A percentile compares a stretch with the other conserved stretches of the same genome.
Evolutionary conservation across 2,888 invertebrate genomes (phyloP).

Genomic region (Scrobipalpa atriplicella): DNA sequence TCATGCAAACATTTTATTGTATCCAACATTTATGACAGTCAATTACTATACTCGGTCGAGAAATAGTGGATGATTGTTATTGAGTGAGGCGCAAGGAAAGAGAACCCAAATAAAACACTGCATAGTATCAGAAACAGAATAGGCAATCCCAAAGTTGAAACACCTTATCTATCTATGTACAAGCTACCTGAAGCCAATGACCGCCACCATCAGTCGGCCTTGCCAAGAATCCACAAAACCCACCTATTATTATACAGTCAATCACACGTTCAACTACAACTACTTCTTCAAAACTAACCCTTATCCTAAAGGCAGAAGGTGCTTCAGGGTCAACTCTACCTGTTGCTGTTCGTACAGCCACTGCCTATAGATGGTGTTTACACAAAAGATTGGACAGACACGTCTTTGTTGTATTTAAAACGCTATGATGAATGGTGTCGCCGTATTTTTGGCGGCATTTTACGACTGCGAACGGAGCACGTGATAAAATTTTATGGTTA

Average conservation of each 20-base stretch:
- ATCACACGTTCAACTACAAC: not conserved
- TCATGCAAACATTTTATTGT: no score
- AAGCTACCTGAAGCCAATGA: slow-evolving; percentile 41
- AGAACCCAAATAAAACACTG: not conserved
- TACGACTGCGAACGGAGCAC: slow-evolving; percentile 13
- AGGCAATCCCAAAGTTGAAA: not conserved
- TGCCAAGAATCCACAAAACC: slow-evolving; percentile 44
- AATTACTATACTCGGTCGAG: no score
- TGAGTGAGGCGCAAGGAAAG: not conserved
- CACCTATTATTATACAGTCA: slow-evolving; percentile 31
- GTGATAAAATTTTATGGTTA: slow-evolving; percentile 11
- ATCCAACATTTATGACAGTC: no score
- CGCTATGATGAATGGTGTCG: slow-evolving; percentile 20
- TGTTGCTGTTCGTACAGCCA: slow-evolving; percentile 20
- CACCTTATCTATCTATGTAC: not conserved
- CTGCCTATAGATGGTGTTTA: slow-evolving; percentile 30
- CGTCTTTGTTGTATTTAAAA: slow-evolving; percentile 26
- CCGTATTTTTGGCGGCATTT: slow-evolving; percentile 18
- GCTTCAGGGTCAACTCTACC: not conserved
- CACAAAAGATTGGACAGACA: slow-evolving; percentile 29
- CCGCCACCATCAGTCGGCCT: slow-evolving; percentile 59
- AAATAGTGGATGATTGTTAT: not conserved
- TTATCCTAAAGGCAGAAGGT: not conserved
- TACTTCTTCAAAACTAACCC: not conserved
- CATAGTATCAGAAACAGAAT: not conserved